Conservation (phyloP, 1,140 invertebrate species). For the Anagrus nilaparvatae region DNA sequence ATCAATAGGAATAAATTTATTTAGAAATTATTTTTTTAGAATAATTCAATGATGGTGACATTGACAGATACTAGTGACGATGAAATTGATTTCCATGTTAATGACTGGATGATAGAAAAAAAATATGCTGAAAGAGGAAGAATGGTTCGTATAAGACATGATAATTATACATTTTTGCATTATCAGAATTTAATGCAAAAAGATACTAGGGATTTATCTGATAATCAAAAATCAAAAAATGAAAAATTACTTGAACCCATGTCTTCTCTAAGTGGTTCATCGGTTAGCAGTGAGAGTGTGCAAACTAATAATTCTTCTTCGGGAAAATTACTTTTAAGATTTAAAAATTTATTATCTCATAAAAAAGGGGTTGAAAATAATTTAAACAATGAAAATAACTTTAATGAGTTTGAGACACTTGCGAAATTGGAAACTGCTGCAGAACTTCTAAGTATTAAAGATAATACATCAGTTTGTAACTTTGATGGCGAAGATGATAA, state of each 20-base stretch:
- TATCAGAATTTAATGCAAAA: constrained; percentile 10
- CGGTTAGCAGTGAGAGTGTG: too few species aligned
- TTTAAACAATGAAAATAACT: neutral
- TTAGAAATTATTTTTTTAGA: constrained; percentile 20
- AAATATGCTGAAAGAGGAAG: constrained; percentile 22
- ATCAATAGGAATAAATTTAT: constrained; percentile 4
- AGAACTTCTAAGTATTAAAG: neutral
- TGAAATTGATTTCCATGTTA: constrained; percentile 24
- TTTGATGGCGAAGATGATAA: neutral
- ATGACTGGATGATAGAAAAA: constrained; percentile 27
- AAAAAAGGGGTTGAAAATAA: neutral
- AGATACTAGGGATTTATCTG: neutral
- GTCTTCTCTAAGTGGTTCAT: too few species aligned
- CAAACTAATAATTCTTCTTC: neutral
- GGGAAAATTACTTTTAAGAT: neutral
- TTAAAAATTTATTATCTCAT: neutral
- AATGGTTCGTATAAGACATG: constrained; percentile 30
- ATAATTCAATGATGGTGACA: constrained; percentile 28
- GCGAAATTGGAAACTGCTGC: too few species aligned
- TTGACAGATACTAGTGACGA: constrained; percentile 25
- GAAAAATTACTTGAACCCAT: too few species aligned
- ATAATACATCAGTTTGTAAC: neutral
- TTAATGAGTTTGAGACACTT: too few species aligned
- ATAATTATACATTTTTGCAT: constrained; percentile 19
- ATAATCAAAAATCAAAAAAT: too few species aligned